phyloP scores from a whole-genome alignment of 92 coral and sea anemone species.

The Plumapathes pennacea region DNA sequence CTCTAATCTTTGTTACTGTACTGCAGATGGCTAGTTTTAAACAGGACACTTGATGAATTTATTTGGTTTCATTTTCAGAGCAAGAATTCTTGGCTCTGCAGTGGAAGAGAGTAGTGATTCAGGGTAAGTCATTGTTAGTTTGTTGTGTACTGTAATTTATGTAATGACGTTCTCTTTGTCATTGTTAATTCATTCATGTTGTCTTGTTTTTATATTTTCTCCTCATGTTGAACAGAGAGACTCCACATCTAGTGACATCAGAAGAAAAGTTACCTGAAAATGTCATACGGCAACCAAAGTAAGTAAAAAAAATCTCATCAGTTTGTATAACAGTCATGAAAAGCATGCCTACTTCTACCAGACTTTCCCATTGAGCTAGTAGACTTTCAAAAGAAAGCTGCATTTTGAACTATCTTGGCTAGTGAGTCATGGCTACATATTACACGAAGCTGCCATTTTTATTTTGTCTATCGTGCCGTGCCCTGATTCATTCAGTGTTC shows the following conservation, averaged over 20 bases:
- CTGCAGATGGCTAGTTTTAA: too few species aligned
- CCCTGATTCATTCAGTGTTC: too few species aligned
- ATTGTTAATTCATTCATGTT: neutral
- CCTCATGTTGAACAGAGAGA: neutral
- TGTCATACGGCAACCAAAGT: slow-evolving; percentile 75
- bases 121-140: slow-evolving; percentile 21
- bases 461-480: too few species aligned
- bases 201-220: neutral
- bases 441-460: too few species aligned
- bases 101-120: slow-evolving; percentile 54
- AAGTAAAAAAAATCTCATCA: slow-evolving; percentile 10
- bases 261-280: slow-evolving; percentile 67
- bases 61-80: slow-evolving; percentile 27
- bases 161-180: neutral
- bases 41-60: neutral
- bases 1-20: neutral
- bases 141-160: neutral
- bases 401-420: too few species aligned
- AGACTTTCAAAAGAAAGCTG: too few species aligned
- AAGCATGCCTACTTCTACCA: too few species aligned
- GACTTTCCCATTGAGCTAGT: too few species aligned
- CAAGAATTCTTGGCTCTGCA: slow-evolving; percentile 77
- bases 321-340: too few species aligned
- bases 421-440: too few species aligned
- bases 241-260: slow-evolving; percentile 18